Percentiles rank a stretch among this genome's conserved stretches.
Conservation (phyloP, 2,888 invertebrate species). For the Phyllotreta striolata region DNA sequence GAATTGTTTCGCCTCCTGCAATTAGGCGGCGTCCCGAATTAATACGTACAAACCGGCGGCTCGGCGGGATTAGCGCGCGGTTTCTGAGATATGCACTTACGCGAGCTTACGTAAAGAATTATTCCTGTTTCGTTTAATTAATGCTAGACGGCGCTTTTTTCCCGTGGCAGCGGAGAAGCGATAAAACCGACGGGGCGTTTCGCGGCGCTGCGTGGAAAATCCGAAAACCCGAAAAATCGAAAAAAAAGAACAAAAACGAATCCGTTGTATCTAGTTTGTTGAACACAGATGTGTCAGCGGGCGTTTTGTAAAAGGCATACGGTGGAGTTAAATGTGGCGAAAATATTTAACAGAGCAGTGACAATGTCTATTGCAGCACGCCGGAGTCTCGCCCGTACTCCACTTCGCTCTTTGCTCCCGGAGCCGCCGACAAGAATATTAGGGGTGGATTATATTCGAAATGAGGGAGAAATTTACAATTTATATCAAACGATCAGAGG, state of each 20-base stretch:
- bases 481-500: conserved; percentile 29
- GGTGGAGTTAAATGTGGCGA: conserved; percentile 58
- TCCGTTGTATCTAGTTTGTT: conserved; percentile 51
- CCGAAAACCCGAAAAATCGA: conserved; percentile 11
- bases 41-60: too few species aligned
- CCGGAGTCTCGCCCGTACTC: background rate
- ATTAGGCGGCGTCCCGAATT: too few species aligned
- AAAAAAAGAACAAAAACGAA: conserved; percentile 36
- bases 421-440: conserved; percentile 43
- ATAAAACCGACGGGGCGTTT: conserved; percentile 8
- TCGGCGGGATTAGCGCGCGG: too few species aligned
- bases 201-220: conserved; percentile 9
- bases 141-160: conserved; percentile 42
- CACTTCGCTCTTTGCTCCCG: conserved; percentile 36
- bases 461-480: conserved; percentile 46
- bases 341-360: conserved; percentile 58
- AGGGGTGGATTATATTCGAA: conserved; percentile 44
- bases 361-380: conserved; percentile 55
- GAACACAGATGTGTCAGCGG: conserved; percentile 55
- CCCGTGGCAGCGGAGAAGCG: background rate
- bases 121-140: conserved; percentile 41
- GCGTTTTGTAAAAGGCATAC: conserved; percentile 53
- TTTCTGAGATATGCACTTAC: too few species aligned
- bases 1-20: background rate
- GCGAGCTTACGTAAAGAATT: too few species aligned